Evolutionary conservation across 2,113 vertebrate genomes (phyloP), one percentile per base, ranked within the genome.

Genomic region (Boulengeromyrus knoepffleri): DNA sequence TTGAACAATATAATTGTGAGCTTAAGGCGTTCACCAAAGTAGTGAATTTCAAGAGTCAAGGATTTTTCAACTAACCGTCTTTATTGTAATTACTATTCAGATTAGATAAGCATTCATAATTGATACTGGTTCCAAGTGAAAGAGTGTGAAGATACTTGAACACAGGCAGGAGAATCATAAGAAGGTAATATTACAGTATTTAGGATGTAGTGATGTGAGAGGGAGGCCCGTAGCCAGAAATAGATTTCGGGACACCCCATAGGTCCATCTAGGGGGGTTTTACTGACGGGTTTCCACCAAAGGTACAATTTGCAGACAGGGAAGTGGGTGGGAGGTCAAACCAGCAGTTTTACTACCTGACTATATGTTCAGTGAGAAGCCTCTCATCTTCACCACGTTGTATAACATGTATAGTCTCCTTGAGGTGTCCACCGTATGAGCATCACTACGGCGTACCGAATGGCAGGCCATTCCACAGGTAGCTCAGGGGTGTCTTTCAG

Each of bases 81-180:
- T 45, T 21, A 31, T 56, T 24, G 5, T 21, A 85, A 56, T 62
- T 85, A 85, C 31, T 50, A 49, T 19, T 13, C 2, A 17, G 53
- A 88, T 88, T 36, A 56, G 70, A 84, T 83, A 89, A 84, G 77
- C 77, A 89, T 77, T 56, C 19, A 45, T 89, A 85, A 89, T 89
- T 85, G 24, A 89, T 45, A 19, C 62, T 46, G 89, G 24, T 52
- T 17, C 3, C 27, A 45, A 52, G 31, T 31, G 7, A 31, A 5
- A 39, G 27, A 24, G 46, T 24, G 45, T 50, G 42, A 89, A 17
- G 88, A 89, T 42, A 31, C 15, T 15, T 39, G 70, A 15, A 3
- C 49, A 52, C 4, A 8, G 36, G 39, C 19, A 53, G 46, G 45
- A 46, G 27, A 9, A 21, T 36, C 53, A 58, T 19, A 27, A 24